A percentile compares a stretch with the other conserved stretches of the same genome.
These are phyloP conservation scores for Ophion slaviceki DNA, from an alignment of 2,888 invertebrate species.

Conservation along the genomic window DNA sequence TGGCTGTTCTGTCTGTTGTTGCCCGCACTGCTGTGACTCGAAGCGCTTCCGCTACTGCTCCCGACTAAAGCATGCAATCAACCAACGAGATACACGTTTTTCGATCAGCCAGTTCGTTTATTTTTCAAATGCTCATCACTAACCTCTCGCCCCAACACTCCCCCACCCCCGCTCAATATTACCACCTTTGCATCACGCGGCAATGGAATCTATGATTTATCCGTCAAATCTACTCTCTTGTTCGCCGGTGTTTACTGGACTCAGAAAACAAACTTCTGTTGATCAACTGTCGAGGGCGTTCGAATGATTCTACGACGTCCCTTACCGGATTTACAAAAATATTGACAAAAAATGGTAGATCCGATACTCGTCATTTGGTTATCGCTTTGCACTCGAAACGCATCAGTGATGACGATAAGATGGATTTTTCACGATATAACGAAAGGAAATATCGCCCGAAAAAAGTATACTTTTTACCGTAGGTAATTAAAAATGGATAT, in stretches of 20 bases:
- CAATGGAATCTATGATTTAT: slow-evolving; percentile 9
- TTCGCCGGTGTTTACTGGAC: slow-evolving; percentile 1
- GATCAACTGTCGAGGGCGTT: neutral
- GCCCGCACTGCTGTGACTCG: slow-evolving; percentile 79
- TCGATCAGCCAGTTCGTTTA: slow-evolving; percentile 59
- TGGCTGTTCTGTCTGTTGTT: slow-evolving; percentile 82
- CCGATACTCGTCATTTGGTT: neutral
- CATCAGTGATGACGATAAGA: neutral
- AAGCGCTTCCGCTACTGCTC: slow-evolving; percentile 73
- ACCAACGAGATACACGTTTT: slow-evolving; percentile 75
- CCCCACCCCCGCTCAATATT: neutral
- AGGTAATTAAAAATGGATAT: neutral
- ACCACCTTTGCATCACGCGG: neutral
- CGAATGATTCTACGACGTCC: neutral
- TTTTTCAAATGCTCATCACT: slow-evolving; percentile 26
- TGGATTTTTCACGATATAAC: neutral
- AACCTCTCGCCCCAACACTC: neutral
- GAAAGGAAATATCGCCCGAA: neutral
- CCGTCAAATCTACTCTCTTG: slow-evolving; percentile 28
- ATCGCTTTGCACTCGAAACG: neutral
- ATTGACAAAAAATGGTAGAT: neutral
- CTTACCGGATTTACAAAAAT: neutral
- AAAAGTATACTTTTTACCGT: no score
- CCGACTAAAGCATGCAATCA: slow-evolving; percentile 82
- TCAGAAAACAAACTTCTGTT: neutral